These are phyloP conservation scores for Argyra leucocephala DNA, from an alignment of 2,888 invertebrate species.

Conservation along the genomic window DNA sequence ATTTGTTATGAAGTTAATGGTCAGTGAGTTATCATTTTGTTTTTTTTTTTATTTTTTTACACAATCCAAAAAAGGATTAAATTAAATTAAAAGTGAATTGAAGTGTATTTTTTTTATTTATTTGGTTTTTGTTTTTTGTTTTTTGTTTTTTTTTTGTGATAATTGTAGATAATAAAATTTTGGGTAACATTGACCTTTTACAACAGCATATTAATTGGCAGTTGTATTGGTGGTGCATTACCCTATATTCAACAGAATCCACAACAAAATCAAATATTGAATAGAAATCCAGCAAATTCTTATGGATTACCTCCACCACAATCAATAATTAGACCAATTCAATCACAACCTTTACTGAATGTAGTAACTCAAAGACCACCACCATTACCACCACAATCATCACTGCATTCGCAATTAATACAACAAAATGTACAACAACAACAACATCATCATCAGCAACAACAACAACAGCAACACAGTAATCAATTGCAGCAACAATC, in stretches of 20 bases:
- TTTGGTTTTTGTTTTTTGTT: background rate
- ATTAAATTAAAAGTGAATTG: background rate
- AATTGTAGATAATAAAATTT: conserved; percentile 1
- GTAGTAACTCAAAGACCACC: conserved; percentile 9
- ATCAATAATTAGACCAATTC: background rate
- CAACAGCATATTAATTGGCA: background rate
- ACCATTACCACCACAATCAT: background rate
- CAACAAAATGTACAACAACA: conserved; percentile 7
- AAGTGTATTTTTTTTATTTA: background rate
- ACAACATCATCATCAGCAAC: background rate
- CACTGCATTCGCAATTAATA: background rate
- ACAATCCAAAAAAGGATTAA: background rate
- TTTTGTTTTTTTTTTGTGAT: background rate
- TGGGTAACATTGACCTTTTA: conserved; percentile 11
- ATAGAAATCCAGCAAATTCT: background rate
- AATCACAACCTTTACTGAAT: background rate
- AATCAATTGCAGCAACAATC: background rate
- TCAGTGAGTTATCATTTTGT: conserved; percentile 14
- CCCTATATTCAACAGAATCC: background rate
- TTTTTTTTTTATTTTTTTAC: background rate
- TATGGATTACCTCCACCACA: background rate
- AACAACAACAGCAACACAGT: background rate
- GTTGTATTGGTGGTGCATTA: conserved; percentile 1
- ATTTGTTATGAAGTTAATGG: conserved; percentile 25
- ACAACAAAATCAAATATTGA: conserved; percentile 1